A percentile compares a stretch with the other conserved stretches of the same genome.
Conservation (phyloP, 2,113 vertebrate species). For the Condylura cristata region DNA sequence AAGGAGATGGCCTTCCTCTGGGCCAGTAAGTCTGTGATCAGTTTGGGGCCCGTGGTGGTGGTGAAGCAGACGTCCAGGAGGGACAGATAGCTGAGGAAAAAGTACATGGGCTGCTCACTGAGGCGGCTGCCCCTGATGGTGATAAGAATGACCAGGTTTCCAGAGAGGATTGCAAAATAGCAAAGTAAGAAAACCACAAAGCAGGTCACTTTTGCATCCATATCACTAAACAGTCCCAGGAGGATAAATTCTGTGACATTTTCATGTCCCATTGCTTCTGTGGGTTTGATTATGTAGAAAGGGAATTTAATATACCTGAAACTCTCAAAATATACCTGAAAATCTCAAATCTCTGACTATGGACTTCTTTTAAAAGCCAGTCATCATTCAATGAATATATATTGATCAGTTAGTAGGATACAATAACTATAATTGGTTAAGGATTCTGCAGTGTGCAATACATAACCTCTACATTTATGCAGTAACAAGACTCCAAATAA, state of each 20-base stretch:
- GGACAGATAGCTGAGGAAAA: conserved; percentile 68
- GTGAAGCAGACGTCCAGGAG: conserved; percentile 73
- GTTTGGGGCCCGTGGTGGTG: conserved; percentile 55
- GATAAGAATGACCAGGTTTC: conserved; percentile 63
- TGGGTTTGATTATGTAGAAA: neutral
- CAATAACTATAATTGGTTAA: neutral
- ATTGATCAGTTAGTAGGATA: neutral
- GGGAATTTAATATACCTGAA: neutral
- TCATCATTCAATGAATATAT: neutral
- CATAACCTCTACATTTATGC: neutral
- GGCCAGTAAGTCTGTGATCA: conserved; percentile 26
- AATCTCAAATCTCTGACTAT: neutral
- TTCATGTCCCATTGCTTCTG: neutral
- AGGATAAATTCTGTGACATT: conserved; percentile 69
- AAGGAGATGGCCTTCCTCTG: conserved; percentile 41
- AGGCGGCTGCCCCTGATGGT: conserved; percentile 63
- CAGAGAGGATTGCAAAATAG: conserved; percentile 52
- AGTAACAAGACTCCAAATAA: neutral
- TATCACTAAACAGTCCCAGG: neutral
- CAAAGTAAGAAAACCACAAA: conserved; percentile 52
- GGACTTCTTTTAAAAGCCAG: neutral
- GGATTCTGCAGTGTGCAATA: neutral
- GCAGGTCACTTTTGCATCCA: neutral
- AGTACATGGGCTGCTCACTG: conserved; percentile 66
- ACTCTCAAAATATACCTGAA: too few relatives aligned